Evolutionary conservation across 2,888 invertebrate species (phyloP).

Genomic region (Apodemia mormo): DNA sequence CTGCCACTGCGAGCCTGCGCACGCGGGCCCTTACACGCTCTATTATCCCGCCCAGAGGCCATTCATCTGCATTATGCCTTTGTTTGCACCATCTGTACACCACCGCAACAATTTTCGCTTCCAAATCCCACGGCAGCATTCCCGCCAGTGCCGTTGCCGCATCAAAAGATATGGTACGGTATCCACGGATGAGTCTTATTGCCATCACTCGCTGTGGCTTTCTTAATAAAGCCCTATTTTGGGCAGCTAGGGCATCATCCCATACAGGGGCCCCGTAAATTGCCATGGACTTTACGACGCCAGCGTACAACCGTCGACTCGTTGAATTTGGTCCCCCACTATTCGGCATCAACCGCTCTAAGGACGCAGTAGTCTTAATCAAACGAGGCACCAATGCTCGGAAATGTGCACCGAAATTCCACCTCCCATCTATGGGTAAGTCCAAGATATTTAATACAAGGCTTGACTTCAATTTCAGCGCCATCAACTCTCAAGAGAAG

Average conservation of each 20-base stretch:
- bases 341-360: neutral
- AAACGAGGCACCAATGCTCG: neutral
- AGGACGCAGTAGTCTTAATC: neutral
- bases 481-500: too few species aligned
- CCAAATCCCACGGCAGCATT: neutral
- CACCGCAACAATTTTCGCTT: neutral
- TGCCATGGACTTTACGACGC: neutral
- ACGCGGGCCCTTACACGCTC: neutral
- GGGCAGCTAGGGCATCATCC: neutral
- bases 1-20: neutral
- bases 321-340: neutral
- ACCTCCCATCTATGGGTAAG: neutral
- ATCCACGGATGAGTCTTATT: neutral
- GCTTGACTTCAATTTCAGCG: too few species aligned
- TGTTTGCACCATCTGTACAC: too few species aligned
- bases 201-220: neutral
- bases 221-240: neutral
- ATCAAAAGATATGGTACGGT: neutral
- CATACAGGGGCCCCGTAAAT: neutral
- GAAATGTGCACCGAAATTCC: neutral
- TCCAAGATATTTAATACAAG: neutral
- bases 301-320: neutral
- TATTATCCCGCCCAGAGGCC: neutral
- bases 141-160: neutral
- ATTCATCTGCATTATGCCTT: too few species aligned